phyloP scores from a whole-genome alignment of 2,888 invertebrate genomes.

The Ptychoptera albimana region DNA sequence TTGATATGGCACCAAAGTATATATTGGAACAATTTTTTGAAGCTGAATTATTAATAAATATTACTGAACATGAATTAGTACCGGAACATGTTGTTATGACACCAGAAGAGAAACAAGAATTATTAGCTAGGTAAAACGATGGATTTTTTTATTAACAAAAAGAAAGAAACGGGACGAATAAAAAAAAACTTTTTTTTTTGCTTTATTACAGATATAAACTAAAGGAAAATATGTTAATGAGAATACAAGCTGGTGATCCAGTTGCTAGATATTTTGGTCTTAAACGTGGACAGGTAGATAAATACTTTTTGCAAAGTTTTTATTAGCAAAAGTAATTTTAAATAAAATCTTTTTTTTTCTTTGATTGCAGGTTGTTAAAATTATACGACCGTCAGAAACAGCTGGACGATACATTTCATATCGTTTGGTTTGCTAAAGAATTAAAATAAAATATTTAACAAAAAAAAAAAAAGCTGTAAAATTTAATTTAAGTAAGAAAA shows the following conservation, averaged over 20 bases:
- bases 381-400: conserved; percentile 93
- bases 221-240: conserved; percentile 97
- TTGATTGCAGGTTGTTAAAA: conserved; percentile 76
- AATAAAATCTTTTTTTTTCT: conserved; percentile 10
- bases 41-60: conserved; percentile 91
- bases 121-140: conserved; percentile 50
- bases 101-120: conserved; percentile 91
- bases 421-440: conserved; percentile 77
- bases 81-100: conserved; percentile 98
- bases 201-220: conserved; percentile 64
- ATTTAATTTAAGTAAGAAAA: too few relatives aligned
- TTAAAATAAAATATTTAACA: too few relatives aligned
- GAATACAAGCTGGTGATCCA: conserved; percentile 97
- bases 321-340: conserved; percentile 9
- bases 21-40: conserved; percentile 91
- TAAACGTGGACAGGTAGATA: conserved; percentile 81
- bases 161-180: too few relatives aligned
- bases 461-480: too few relatives aligned
- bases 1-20: conserved; percentile 99
- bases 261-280: conserved; percentile 97
- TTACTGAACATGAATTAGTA: conserved; percentile 94
- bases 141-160: too few relatives aligned
- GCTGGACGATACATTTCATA: conserved; percentile 98
- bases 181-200: conserved; percentile 13
- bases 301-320: not conserved